Conservation (phyloP, 1,140 invertebrate species). For the Pseudomyrmex cubaensis region DNA sequence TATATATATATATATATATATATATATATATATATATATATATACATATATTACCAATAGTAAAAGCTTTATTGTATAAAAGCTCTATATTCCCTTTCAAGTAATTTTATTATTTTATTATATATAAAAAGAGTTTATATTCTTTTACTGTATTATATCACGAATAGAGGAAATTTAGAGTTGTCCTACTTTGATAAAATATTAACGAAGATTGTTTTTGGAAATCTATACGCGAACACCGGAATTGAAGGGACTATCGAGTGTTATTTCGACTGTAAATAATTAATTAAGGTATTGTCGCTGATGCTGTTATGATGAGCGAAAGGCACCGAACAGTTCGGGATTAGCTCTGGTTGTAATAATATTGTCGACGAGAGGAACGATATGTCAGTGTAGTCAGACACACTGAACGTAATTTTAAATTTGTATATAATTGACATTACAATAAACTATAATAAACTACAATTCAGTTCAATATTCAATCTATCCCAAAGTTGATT, state of each 20-base stretch:
- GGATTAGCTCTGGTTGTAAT: constrained; percentile 59
- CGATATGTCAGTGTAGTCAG: constrained; percentile 60
- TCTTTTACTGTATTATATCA: too few species aligned
- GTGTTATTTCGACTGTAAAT: constrained; percentile 68
- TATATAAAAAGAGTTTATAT: too few species aligned
- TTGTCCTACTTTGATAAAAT: constrained; percentile 47
- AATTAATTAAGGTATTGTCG: constrained; percentile 67
- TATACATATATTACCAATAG: too few species aligned
- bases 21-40: too few species aligned
- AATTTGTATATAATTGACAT: constrained; percentile 84
- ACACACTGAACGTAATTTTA: constrained; percentile 78
- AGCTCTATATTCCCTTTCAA: too few species aligned
- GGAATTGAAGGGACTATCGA: constrained; percentile 11
- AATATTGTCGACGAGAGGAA: constrained; percentile 60
- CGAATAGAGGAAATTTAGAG: constrained; percentile 8
- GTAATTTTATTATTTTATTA: constrained; percentile 7
- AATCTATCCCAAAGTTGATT: not conserved
- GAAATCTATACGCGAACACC: not conserved
- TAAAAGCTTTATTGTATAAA: not conserved
- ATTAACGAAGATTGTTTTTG: constrained; percentile 19
- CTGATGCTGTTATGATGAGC: constrained; percentile 50
- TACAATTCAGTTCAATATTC: not conserved
- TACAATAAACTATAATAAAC: constrained; percentile 80
- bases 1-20: too few species aligned
- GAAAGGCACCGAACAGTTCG: constrained; percentile 15